Evolutionary conservation across 2,888 invertebrate genomes (phyloP), one percentile per base, ranked within the genome.

Genomic region (Cryptus armator): DNA sequence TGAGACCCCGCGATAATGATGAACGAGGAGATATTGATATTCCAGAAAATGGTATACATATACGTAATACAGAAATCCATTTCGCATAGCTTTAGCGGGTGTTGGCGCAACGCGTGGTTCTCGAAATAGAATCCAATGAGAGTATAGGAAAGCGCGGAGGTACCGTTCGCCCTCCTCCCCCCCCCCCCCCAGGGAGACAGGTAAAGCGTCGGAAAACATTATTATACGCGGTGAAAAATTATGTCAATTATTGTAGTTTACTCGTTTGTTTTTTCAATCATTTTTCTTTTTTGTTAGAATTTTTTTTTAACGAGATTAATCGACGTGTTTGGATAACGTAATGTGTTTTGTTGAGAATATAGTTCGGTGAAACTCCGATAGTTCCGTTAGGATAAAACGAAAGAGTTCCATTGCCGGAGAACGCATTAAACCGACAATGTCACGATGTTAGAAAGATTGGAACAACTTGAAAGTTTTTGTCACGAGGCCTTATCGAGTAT

Each of bases 71-170:
- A 29, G 48, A 74, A 84, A 66, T 72, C 44, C 59, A 68, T 81
- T 76, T 80, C 56, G 71, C 84, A 51, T 37, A 16, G 46, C 48
- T 48, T 56, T 43, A 71, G 48, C 46, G 48, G 53, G 56, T 48
- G 75, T 68, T 74, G 5, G 78, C 62, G 46, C 62, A 44, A 59
- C 80, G 80, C 76, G 80, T 76, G 76, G 56, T 32, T 76, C 74
- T 62, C 59, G 44, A 84, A 84, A 84, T 84, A 84, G 84, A 76
- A 76, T 59, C 19, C 59, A 80, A 76, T 72, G 59, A 59, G 71
- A 80, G 84, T 76, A 51, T 51, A 59, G 32, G 29, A 56, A 68
- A 70, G 74, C 10, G 56, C 56, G 59, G 59, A 70, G 80, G 76
- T 75, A 75, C 70, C 77, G 75, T 43, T 24, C 6, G 10, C 16